Evolutionary conservation across 2,113 vertebrate species (phyloP).

Genomic region (Leptobrachium ailaonicum): DNA sequence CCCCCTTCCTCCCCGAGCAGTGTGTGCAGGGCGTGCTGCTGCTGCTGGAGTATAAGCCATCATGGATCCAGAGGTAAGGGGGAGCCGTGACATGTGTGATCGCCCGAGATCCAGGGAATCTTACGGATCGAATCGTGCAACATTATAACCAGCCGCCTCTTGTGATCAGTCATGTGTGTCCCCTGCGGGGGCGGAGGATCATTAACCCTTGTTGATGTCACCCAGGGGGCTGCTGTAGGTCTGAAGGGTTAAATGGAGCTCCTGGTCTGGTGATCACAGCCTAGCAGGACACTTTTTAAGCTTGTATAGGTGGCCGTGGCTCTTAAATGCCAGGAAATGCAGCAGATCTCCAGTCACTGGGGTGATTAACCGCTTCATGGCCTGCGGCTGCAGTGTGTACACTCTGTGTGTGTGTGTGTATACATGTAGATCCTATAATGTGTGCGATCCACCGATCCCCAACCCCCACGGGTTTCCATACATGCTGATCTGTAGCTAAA

Average conservation of each 20-base stretch:
- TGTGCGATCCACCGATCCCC: too few relatives aligned
- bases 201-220: background rate
- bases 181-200: background rate
- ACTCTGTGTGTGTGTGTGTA: too few relatives aligned
- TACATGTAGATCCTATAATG: too few relatives aligned
- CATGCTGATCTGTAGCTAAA: too few relatives aligned
- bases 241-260: background rate
- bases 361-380: background rate
- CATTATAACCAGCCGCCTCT: background rate
- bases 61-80: conserved; percentile 38
- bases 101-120: background rate
- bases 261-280: background rate
- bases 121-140: background rate
- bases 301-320: background rate
- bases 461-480: too few relatives aligned
- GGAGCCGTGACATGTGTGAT: background rate
- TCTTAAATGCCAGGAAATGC: too few relatives aligned
- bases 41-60: conserved; percentile 22
- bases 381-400: background rate
- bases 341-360: background rate
- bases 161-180: background rate
- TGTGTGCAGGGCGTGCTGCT: conserved; percentile 21
- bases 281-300: background rate
- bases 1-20: background rate
- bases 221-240: background rate